Conservation (phyloP, 2,888 invertebrate genomes). For the Operophtera brumata region DNA sequence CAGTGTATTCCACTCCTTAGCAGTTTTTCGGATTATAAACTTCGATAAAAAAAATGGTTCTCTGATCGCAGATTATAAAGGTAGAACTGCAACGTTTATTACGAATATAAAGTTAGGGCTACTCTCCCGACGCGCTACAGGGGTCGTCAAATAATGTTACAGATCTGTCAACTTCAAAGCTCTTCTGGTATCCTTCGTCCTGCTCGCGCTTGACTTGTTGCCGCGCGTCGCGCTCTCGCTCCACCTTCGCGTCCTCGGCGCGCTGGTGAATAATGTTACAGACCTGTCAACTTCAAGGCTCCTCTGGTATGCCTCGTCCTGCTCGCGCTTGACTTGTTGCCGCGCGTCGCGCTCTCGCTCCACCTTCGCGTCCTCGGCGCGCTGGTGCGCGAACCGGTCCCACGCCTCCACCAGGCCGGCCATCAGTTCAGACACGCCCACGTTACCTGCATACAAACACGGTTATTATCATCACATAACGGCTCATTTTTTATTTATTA, state of each 20-base stretch:
- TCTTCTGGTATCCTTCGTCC: conserved; percentile 95
- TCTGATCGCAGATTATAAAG: too few species aligned
- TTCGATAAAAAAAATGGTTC: too few species aligned
- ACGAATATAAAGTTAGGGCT: too few species aligned
- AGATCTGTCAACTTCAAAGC: conserved; percentile 90
- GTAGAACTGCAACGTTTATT: too few species aligned
- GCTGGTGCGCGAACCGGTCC: conserved; percentile 91
- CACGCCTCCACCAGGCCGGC: conserved; percentile 92
- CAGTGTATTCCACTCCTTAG: too few species aligned
- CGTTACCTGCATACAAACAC: conserved; percentile 81
- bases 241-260: conserved; percentile 81
- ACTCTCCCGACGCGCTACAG: too few species aligned
- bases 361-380: conserved; percentile 87
- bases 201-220: conserved; percentile 96
- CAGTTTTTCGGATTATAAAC: too few species aligned
- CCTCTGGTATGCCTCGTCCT: conserved; percentile 95
- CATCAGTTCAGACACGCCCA: conserved; percentile 93
- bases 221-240: conserved; percentile 93
- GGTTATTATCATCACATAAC: too few species aligned
- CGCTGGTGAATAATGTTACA: too few species aligned
- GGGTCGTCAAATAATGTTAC: too few species aligned
- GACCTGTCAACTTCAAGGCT: conserved; percentile 92
- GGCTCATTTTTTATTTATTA: too few species aligned
- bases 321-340: conserved; percentile 94
- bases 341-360: conserved; percentile 94